Evolutionary conservation across 1,140 invertebrate genomes (phyloP).

Genomic region (Ceratina calcarata): DNA sequence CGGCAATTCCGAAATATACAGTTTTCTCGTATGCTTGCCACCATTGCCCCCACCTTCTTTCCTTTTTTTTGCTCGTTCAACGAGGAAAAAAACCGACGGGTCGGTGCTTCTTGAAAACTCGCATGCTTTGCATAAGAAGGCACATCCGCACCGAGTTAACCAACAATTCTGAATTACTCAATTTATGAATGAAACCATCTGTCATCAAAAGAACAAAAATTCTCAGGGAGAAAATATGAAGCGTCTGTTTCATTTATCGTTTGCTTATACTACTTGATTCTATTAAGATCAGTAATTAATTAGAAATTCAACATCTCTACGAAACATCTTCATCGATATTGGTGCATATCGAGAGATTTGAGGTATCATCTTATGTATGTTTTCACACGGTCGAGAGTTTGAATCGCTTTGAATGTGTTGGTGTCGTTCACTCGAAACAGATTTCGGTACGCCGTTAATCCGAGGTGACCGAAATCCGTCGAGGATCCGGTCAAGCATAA

Average conservation of each 20-base stretch:
- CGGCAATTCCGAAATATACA: conserved; percentile 45
- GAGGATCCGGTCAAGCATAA: conserved; percentile 28
- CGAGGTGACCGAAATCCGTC: conserved; percentile 21
- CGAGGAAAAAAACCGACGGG: not conserved
- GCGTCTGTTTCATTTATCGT: not conserved
- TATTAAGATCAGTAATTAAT: not conserved
- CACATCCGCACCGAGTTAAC: not conserved
- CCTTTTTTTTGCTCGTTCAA: not conserved
- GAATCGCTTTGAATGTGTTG: not conserved
- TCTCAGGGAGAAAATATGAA: no score
- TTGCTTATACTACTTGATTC: not conserved
- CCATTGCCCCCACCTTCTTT: not conserved
- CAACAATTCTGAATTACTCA: no score
- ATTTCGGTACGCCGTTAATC: conserved; percentile 35
- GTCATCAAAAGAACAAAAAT: no score
- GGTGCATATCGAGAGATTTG: no score
- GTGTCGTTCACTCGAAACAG: conserved; percentile 13
- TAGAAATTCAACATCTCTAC: not conserved
- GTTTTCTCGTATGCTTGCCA: conserved; percentile 11
- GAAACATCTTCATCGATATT: no score
- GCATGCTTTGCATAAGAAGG: conserved; percentile 29
- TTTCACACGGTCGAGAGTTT: not conserved
- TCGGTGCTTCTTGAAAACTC: conserved; percentile 5
- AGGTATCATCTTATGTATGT: not conserved
- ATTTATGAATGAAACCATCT: no score